Evolutionary conservation across 2,797 vertebrate species (phyloP).

Genomic region (Sebastolobus alascanus): DNA sequence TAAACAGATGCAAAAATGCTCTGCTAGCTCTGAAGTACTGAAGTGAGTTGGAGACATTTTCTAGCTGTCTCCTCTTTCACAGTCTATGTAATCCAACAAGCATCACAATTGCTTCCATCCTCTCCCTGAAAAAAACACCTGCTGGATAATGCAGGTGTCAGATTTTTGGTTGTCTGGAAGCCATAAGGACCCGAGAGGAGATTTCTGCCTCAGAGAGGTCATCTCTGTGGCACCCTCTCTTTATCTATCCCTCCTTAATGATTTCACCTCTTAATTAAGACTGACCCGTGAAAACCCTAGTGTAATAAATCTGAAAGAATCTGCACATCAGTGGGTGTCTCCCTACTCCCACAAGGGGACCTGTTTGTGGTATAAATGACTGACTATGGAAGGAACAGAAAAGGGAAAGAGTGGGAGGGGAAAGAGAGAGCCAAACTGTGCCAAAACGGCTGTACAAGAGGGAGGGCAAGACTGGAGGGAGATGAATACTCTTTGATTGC

Average conservation of each 20-base stretch:
- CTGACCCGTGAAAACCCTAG: conserved; percentile 57
- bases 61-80: conserved; percentile 47
- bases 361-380: conserved; percentile 40
- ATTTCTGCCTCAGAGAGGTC: conserved; percentile 38
- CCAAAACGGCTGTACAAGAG: conserved; percentile 68
- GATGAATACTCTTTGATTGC: conserved; percentile 80
- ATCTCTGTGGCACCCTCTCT: conserved; percentile 41
- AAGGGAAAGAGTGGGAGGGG: conserved; percentile 40
- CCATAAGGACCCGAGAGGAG: conserved; percentile 28
- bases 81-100: conserved; percentile 51
- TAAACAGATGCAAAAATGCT: conserved; percentile 31
- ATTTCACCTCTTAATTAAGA: conserved; percentile 79
- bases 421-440: conserved; percentile 61
- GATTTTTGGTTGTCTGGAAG: conserved; percentile 42
- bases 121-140: conserved; percentile 9
- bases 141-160: conserved; percentile 37
- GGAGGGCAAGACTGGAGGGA: conserved; percentile 56
- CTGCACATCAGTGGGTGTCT: conserved; percentile 51
- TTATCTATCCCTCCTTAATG: conserved; percentile 67
- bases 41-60: conserved; percentile 41
- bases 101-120: conserved; percentile 37
- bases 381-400: conserved; percentile 36
- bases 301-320: conserved; percentile 68
- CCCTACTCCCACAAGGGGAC: conserved; percentile 43
- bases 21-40: conserved; percentile 16